Conservation (phyloP, 2,888 invertebrate genomes). For the Callyntrura guangdongensis region DNA sequence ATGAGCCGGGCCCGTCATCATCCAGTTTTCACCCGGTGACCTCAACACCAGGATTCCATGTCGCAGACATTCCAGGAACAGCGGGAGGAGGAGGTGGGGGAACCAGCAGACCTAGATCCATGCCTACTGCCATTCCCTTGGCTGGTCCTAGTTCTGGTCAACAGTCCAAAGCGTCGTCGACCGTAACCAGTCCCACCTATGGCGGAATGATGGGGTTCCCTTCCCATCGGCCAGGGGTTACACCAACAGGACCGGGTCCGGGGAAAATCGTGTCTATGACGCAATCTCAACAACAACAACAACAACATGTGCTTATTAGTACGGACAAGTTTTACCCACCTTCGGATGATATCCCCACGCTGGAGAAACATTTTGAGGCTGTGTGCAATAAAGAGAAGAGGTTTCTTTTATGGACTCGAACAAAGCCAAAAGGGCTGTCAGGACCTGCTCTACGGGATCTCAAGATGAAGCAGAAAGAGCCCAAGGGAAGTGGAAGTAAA, state of each 20-base stretch:
- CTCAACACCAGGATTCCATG: conserved; percentile 55
- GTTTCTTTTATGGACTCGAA: conserved; percentile 91
- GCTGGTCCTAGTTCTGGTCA: conserved; percentile 73
- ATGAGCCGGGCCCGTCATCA: conserved; percentile 34
- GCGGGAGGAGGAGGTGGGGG: conserved; percentile 63
- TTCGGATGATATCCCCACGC: conserved; percentile 91
- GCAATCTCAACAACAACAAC: conserved; percentile 41
- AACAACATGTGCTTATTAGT: conserved; percentile 40
- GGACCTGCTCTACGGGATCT: conserved; percentile 82
- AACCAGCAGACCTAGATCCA: conserved; percentile 65
- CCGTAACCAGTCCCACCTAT: conserved; percentile 74
- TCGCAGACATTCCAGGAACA: conserved; percentile 73
- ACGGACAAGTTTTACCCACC: conserved; percentile 68
- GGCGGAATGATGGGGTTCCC: conserved; percentile 73
- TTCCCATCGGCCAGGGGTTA: conserved; percentile 76
- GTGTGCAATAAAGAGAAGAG: conserved; percentile 92
- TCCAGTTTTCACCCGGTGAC: conserved; percentile 47
- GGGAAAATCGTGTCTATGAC: conserved; percentile 51
- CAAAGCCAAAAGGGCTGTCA: conserved; percentile 80
- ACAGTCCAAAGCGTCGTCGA: conserved; percentile 71
- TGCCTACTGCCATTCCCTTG: conserved; percentile 53
- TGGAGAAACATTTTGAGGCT: conserved; percentile 94
- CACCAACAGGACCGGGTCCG: conserved; percentile 78
- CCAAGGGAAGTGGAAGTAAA: neutral
- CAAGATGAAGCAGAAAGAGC: conserved; percentile 72